These are phyloP conservation scores for Manis javanica DNA, from an alignment of 2,797 vertebrate genomes.

Conservation along the genomic window DNA sequence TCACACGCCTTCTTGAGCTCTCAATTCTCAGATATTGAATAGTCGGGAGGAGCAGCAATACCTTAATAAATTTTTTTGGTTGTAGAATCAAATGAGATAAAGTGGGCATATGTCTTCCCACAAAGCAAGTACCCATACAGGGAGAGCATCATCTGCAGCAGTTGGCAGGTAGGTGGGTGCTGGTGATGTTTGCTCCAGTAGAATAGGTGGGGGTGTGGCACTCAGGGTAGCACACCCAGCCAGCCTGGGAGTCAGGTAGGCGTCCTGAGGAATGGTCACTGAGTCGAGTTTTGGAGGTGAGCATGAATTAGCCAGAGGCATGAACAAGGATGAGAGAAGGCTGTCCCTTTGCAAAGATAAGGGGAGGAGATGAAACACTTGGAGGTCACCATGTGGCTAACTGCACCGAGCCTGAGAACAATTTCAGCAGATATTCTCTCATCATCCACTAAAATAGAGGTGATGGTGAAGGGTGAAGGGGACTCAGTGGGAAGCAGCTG, in stretches of 20 bases:
- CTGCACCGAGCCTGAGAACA: not conserved
- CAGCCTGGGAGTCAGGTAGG: not conserved
- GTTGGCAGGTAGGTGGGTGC: rapidly evolving
- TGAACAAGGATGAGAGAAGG: not conserved
- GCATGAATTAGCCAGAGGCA: not conserved
- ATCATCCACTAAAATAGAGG: not conserved
- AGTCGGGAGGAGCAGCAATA: not conserved
- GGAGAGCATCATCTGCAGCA: rapidly evolving
- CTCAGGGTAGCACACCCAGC: rapidly evolving
- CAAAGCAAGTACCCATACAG: not conserved
- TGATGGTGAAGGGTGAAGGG: not conserved
- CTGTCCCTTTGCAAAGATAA: not conserved
- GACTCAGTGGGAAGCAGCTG: not conserved
- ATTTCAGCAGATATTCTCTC: rapidly evolving
- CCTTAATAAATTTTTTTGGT: not conserved
- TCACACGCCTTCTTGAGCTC: rapidly evolving
- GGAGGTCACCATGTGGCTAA: not conserved
- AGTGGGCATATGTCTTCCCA: rapidly evolving
- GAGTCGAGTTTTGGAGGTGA: rapidly evolving
- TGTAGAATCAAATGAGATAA: not conserved
- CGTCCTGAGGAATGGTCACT: too few relatives aligned
- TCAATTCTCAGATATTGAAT: not conserved
- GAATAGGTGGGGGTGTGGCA: not conserved
- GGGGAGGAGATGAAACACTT: not conserved
- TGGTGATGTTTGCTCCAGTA: rapidly evolving